phyloP scores from a whole-genome alignment of 1,140 invertebrate species.

The Dufourea novaeangliae region DNA sequence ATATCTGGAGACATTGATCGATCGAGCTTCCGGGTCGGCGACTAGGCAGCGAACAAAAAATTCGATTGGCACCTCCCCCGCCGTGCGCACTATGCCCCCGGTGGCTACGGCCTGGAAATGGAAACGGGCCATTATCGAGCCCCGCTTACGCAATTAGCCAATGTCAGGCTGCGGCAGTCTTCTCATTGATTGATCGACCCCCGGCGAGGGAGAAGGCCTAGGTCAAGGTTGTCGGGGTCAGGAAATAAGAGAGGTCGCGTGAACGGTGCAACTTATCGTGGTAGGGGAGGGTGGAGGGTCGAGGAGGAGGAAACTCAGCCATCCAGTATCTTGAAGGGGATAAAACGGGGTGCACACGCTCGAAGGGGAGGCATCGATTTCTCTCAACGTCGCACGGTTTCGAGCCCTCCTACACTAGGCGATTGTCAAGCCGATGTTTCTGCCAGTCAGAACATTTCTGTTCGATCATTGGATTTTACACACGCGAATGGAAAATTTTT shows the following conservation, averaged over 20 bases:
- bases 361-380: slow-evolving; percentile 47
- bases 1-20: background rate
- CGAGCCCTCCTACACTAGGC: too few relatives aligned
- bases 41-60: background rate
- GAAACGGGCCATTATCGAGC: slow-evolving; percentile 30
- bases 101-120: background rate
- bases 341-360: slow-evolving; percentile 35
- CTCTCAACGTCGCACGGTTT: background rate
- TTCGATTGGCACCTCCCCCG: too few relatives aligned
- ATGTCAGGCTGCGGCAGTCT: slow-evolving; percentile 58
- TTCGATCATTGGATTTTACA: too few relatives aligned
- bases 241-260: slow-evolving; percentile 67
- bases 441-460: too few relatives aligned
- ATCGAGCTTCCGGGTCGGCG: background rate
- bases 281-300: background rate
- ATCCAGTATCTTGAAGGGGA: slow-evolving; percentile 26
- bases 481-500: too few relatives aligned
- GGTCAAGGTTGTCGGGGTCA: slow-evolving; percentile 73
- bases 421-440: background rate
- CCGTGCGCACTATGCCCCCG: too few relatives aligned
- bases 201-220: slow-evolving; percentile 63
- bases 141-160: slow-evolving; percentile 62
- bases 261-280: slow-evolving; percentile 51
- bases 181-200: slow-evolving; percentile 69
- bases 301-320: slow-evolving; percentile 55